phyloP scores from a whole-genome alignment of 2,888 invertebrate genomes.

The Polydesmus complanatus region DNA sequence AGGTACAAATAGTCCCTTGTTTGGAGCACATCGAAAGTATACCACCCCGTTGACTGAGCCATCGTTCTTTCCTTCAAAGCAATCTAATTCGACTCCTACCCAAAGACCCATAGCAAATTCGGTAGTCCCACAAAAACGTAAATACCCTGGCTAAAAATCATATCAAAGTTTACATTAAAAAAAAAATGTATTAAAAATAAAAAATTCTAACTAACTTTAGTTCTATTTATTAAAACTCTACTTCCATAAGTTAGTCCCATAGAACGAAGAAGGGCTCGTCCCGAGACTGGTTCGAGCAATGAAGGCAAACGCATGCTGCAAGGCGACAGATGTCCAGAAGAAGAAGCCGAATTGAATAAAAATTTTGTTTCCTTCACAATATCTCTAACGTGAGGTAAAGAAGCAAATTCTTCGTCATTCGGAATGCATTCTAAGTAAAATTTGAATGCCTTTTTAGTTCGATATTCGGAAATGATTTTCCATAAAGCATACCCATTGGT shows the following conservation, averaged over 20 bases:
- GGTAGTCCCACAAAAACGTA: conserved; percentile 35
- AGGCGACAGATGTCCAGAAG: conserved; percentile 9
- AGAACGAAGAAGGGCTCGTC: conserved; percentile 30
- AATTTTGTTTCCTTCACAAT: conserved; percentile 30
- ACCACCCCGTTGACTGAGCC: conserved; percentile 36
- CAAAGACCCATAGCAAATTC: conserved; percentile 39
- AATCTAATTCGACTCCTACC: conserved; percentile 40
- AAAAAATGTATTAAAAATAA: background rate
- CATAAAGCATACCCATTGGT: conserved; percentile 22
- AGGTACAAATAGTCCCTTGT: conserved; percentile 36
- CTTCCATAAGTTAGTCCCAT: conserved; percentile 28
- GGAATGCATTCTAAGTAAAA: conserved; percentile 33
- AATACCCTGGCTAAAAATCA: conserved; percentile 19
- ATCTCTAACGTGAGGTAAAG: conserved; percentile 31
- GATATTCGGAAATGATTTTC: background rate
- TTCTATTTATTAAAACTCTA: conserved; percentile 25
- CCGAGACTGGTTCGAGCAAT: conserved; percentile 21
- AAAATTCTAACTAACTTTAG: conserved; percentile 18
- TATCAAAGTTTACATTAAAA: conserved; percentile 1
- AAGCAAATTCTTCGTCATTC: conserved; percentile 29
- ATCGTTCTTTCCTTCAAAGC: conserved; percentile 38
- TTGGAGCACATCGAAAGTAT: conserved; percentile 33
- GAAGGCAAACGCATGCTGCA: conserved; percentile 3
- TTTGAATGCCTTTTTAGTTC: background rate
- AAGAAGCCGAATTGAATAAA: conserved; percentile 24